Evolutionary conservation across 2,888 invertebrate species (phyloP).

Genomic region (Pelosia muscerda): DNA sequence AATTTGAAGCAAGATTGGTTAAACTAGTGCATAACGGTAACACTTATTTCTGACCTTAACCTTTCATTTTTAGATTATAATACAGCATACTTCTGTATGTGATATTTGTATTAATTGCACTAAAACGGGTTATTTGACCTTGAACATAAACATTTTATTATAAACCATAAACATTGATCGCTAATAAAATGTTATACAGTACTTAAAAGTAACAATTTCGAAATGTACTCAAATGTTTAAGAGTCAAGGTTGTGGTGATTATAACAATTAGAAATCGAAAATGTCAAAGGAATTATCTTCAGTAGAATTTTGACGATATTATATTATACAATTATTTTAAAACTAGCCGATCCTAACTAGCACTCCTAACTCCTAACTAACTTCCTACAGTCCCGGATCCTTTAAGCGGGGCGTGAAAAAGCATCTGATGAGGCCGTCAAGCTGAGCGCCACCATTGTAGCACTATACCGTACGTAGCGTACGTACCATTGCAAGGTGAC

Average conservation of each 20-base stretch:
- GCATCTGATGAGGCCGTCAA: no score
- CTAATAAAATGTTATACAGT: conserved; percentile 5
- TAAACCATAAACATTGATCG: conserved; percentile 19
- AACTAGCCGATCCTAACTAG: no score
- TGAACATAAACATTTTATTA: conserved; percentile 26
- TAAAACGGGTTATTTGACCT: conserved; percentile 15
- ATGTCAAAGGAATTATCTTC: not conserved
- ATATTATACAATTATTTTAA: no score
- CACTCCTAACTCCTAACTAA: no score
- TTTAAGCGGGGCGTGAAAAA: no score
- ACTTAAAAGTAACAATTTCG: conserved; percentile 13
- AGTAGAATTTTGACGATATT: not conserved
- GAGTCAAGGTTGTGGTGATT: not conserved
- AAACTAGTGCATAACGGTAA: not conserved
- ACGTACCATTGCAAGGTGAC: no score
- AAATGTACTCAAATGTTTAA: not conserved
- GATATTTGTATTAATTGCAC: not conserved
- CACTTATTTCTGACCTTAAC: not conserved
- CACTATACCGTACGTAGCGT: no score
- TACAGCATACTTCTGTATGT: not conserved
- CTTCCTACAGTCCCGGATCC: no score
- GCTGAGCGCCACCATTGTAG: no score
- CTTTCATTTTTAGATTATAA: not conserved
- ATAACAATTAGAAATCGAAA: not conserved
- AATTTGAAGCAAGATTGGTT: no score